Base-by-base conservation (phyloP, 2,113 vertebrate species). In the Spea multiplicata region DNA sequence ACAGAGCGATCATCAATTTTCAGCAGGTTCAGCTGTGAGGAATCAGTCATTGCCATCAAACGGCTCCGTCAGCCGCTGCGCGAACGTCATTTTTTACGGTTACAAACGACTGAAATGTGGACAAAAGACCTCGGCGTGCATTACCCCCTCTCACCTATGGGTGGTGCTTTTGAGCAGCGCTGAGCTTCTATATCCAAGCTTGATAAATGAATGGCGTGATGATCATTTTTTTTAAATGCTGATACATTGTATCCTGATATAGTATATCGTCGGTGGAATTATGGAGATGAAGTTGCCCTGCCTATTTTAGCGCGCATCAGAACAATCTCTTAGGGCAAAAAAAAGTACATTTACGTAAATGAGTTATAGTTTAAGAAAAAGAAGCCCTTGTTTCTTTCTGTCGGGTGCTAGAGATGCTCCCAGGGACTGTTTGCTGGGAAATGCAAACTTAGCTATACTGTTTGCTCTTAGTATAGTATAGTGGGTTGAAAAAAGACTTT, bases 41-140 rank as follows among this genome's bases (percentile, higher is more conserved):
- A 80, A 96, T 96, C 95, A 92, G 91, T 93, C 92, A 93, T 87
- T 95, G 95, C 95, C 91, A 93, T 96, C 94, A 95, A 94, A 95
- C 90, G 87, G 89, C 85, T 89, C 93, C 86, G 90, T 91, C 93
- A 88, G 82, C 83, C 87, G 89, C 81, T 83, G 82, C 89, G 80
- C 81, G 81, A 78, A 89, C 88, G 88, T 94, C 92, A 94, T 94
- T 95, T 94, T 96, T 94, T 92, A 88, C 84, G 88, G 67, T 90
- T 83, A 84, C 84, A 88, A 85, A 92, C 91, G 90, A 84, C 84
- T 86, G 85, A 91, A 95, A 94, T 91, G 90, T 90, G 88, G 83
- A 83, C 81, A 80, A 75, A 59, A 12, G 6, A 71, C 78, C 46
- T 13, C 78, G 47, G 82, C 7, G 77, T 86, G 73, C 83, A 4